Evolutionary conservation across 2,113 vertebrate species (phyloP).

Genomic region (Mobula hypostoma): DNA sequence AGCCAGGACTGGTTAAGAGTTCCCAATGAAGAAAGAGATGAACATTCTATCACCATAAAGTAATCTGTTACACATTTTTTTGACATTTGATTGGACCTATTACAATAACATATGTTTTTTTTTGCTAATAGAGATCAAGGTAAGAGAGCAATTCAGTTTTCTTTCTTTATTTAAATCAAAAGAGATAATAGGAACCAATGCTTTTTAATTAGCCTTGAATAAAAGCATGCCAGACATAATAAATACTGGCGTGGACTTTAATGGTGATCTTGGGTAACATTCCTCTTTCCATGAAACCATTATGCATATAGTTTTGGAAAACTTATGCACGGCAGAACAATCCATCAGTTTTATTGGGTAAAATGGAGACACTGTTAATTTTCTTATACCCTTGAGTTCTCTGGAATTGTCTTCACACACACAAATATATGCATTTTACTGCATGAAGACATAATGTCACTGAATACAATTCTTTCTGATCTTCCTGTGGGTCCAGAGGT

Average conservation of each 20-base stretch:
- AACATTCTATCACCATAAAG: background rate
- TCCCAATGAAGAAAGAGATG: no score
- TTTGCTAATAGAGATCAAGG: background rate
- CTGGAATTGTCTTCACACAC: background rate
- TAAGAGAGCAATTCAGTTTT: background rate
- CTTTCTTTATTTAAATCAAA: background rate
- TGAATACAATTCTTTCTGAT: background rate
- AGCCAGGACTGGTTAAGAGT: background rate
- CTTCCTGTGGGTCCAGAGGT: background rate
- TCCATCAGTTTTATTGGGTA: constrained; percentile 3
- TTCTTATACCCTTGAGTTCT: background rate
- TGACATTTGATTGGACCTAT: background rate
- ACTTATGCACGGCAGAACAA: background rate
- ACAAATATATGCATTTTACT: background rate
- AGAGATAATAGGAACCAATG: background rate
- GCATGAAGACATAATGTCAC: background rate
- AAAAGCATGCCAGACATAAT: background rate
- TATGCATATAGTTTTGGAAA: background rate
- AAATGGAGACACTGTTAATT: background rate
- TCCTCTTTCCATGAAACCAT: background rate
- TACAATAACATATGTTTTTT: background rate
- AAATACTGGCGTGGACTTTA: background rate
- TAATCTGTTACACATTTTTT: background rate
- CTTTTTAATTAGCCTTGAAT: background rate
- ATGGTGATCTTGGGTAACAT: background rate